Base-by-base conservation (phyloP, 2,113 vertebrate species). In the Pangasianodon hypophthalmus region DNA sequence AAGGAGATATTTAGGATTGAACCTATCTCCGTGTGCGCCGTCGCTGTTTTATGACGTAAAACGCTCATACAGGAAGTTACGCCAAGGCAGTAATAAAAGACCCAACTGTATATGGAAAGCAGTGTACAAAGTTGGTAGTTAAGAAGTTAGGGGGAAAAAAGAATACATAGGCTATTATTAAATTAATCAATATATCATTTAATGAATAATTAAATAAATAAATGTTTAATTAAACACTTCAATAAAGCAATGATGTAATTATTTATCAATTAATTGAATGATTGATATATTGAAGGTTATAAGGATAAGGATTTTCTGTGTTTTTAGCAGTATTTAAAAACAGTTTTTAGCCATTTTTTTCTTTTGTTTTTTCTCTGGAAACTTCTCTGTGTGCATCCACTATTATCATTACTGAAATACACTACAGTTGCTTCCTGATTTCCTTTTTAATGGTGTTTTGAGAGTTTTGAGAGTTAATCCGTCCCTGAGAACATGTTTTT, bases 21-120 rank as follows among this genome's bases (percentile, higher is more conserved):
- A 62, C 82, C 82, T 11, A 26, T 16, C 24, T 46, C 56, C 37
- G 5, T 29, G 82, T 21, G 37, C 26, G 29, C 24, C 44, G 87
- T 64, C 87, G 62, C 62, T 16, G 48, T 54, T 64, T 83, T 32
- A 81, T 88, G 87, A 88, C 29, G 79, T 52, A 29, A 41, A 1
- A 26, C 24, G 29, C 16, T 21, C 10, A 8, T 29, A 13, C 79
- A 44, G 87, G 60, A 81, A 50, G 58, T 26, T 19, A 7, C 0
- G 21, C 4, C 2, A 5, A 54, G 44, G 21, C 60, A 44, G n/a
- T 19, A 56, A 83, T 83, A 88, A 81, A 79, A 87, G 86, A n/a
- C 71, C 41, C 54, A n/a, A 19, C 24, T 37, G 9, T 48, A 0
- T 18, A 4, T 2, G 13, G 5, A 44, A 26, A 37, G 16, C 1